Evolutionary conservation across 2,888 invertebrate species (phyloP).

Genomic region (Rugalucina vietnamica): DNA sequence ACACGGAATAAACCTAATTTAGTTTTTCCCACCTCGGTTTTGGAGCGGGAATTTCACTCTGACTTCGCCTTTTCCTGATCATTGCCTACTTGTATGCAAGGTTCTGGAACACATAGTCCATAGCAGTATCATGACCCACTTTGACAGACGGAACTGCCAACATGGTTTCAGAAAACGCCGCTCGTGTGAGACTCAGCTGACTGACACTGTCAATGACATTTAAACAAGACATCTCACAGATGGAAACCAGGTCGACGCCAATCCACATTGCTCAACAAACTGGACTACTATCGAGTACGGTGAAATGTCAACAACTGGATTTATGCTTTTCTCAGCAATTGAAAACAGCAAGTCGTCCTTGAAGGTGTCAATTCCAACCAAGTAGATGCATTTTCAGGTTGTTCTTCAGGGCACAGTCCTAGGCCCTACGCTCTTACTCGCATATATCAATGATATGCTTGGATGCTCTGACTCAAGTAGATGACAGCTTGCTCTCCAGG

Average conservation of each 20-base stretch:
- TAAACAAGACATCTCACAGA: not conserved
- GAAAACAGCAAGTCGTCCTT: not conserved
- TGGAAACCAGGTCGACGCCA: not conserved
- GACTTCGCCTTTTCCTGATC: too few relatives aligned
- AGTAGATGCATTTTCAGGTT: not conserved
- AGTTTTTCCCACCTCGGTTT: too few relatives aligned
- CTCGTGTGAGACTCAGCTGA: conserved; percentile 28
- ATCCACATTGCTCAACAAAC: not conserved
- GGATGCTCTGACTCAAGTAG: too few relatives aligned
- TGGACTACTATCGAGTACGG: not conserved
- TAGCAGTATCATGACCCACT: conserved; percentile 36
- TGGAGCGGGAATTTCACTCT: too few relatives aligned
- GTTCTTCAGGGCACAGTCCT: not conserved
- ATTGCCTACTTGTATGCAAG: conserved; percentile 42
- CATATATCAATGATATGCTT: not conserved
- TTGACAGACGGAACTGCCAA: conserved; percentile 24
- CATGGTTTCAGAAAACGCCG: conserved; percentile 30
- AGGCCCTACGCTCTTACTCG: not conserved
- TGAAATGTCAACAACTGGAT: not conserved
- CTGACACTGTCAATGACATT: not conserved
- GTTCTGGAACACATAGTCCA: conserved; percentile 57
- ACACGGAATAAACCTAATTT: too few relatives aligned
- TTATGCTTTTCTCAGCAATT: not conserved
- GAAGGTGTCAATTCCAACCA: not conserved
- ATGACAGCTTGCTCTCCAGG: not conserved